Percentiles rank a stretch among this genome's conserved stretches.
These are phyloP conservation scores for Xestobium rufovillosum DNA, from an alignment of 2,888 invertebrate genomes.

Conservation along the genomic window DNA sequence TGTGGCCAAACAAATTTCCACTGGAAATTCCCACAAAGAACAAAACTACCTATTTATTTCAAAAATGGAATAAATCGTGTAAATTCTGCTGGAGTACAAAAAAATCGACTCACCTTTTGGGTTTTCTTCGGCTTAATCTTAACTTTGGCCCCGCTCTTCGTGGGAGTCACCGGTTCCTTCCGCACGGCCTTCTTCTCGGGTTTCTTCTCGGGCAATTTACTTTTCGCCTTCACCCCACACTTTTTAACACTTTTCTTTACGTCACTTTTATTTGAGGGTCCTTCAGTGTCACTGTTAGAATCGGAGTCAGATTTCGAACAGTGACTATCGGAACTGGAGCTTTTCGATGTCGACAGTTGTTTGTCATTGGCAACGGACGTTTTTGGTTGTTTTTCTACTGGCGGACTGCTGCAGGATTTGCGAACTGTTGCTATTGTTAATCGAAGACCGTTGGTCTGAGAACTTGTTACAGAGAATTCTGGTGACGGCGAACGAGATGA, in stretches of 20 bases:
- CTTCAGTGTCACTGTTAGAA: conserved; percentile 44
- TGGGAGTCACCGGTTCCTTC: conserved; percentile 18
- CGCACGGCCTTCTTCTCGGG: conserved; percentile 21
- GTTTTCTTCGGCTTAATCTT: conserved; percentile 25
- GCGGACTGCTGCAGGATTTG: conserved; percentile 42
- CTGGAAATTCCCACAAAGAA: no score
- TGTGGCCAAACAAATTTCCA: no score
- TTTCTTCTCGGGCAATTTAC: conserved; percentile 39
- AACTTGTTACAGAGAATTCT: conserved; percentile 56
- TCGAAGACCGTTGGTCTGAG: conserved; percentile 52
- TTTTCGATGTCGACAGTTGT: conserved; percentile 29
- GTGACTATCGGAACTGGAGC: conserved; percentile 45
- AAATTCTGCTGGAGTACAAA: no score
- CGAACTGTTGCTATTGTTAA: conserved; percentile 56
- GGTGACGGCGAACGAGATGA: conserved; percentile 39
- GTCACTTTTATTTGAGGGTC: conserved; percentile 13
- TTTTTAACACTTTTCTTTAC: conserved; percentile 17
- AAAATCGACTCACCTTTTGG: conserved; percentile 33
- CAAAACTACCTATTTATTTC: no score
- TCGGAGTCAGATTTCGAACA: conserved; percentile 43
- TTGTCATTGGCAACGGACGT: conserved; percentile 39
- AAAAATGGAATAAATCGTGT: no score
- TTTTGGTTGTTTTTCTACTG: conserved; percentile 37
- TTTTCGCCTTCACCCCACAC: conserved; percentile 36
- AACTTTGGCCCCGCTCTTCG: conserved; percentile 16